A percentile compares a stretch with the other conserved stretches of the same genome.
phyloP scores from a whole-genome alignment of 1,140 invertebrate genomes.

The Cherax destructor region DNA sequence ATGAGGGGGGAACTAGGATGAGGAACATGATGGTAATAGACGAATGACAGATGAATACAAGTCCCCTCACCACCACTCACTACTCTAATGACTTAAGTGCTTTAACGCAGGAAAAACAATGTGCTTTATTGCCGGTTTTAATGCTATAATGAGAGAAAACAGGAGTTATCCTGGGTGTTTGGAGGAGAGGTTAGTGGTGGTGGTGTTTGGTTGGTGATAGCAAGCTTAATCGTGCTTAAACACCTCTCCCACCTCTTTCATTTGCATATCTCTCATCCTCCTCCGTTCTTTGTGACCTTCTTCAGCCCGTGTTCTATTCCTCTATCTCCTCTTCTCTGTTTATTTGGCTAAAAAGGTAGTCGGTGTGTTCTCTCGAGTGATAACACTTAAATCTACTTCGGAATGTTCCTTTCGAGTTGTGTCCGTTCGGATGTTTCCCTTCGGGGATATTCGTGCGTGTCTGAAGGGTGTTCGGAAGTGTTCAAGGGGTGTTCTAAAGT shows the following conservation, averaged over 20 bases:
- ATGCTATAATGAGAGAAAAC: slow-evolving; percentile 24
- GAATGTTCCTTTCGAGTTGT: too few species aligned
- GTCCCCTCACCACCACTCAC: background rate
- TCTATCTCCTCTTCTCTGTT: slow-evolving; percentile 19
- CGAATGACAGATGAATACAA: too few species aligned
- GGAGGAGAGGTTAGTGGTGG: slow-evolving; percentile 13
- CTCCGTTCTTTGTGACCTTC: background rate
- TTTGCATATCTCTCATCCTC: slow-evolving; percentile 26
- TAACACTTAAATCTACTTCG: too few species aligned
- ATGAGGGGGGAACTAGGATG: background rate
- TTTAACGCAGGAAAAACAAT: slow-evolving; percentile 14
- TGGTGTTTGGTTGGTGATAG: background rate
- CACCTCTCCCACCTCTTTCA: slow-evolving; percentile 11
- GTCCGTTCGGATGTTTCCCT: too few species aligned
- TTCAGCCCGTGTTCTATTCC: background rate
- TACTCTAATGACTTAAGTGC: slow-evolving; percentile 46
- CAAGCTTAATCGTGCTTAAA: slow-evolving; percentile 31
- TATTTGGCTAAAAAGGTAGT: too few species aligned
- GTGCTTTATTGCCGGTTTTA: slow-evolving; percentile 38
- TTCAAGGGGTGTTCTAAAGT: too few species aligned
- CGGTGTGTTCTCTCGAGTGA: too few species aligned
- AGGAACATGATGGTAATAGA: background rate
- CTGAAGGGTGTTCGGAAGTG: too few species aligned
- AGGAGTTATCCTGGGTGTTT: slow-evolving; percentile 21
- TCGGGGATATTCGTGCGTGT: too few species aligned